A percentile compares a stretch with the other conserved stretches of the same genome.
phyloP scores from a whole-genome alignment of 2,797 vertebrate species.

The Eurystomus glaucurus region DNA sequence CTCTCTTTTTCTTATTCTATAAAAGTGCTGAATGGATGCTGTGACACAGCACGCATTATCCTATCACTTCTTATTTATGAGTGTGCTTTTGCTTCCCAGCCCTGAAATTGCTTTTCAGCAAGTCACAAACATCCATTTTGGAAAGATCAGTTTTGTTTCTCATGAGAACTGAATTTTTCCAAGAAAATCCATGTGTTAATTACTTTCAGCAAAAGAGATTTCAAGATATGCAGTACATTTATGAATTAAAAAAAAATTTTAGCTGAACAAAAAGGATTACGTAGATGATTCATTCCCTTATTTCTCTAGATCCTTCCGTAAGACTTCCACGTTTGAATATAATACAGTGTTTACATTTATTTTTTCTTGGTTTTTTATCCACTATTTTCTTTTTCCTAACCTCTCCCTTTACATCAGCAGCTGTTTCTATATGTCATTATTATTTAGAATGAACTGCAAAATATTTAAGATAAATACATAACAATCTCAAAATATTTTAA shows the following conservation, averaged over 20 bases:
- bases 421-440: not conserved
- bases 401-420: not conserved
- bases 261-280: not conserved
- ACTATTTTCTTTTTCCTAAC: not conserved
- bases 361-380: not conserved
- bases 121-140: not conserved
- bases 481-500: not conserved
- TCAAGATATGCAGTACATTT: not conserved
- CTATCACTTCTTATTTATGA: not conserved
- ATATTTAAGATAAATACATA: not conserved
- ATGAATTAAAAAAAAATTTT: not conserved
- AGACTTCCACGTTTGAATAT: not conserved
- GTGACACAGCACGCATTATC: not conserved
- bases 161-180: not conserved
- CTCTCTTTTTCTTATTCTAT: not conserved
- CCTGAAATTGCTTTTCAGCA: conserved; percentile 25
- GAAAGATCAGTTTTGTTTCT: not conserved
- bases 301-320: not conserved
- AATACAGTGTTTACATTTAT: not conserved
- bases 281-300: not conserved
- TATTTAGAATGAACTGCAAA: not conserved
- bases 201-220: not conserved
- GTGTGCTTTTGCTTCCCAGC: not conserved
- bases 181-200: not conserved
- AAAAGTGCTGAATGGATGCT: not conserved